Evolutionary conservation across 1,140 invertebrate species (phyloP).

Genomic region (Platyscapa corneri): DNA sequence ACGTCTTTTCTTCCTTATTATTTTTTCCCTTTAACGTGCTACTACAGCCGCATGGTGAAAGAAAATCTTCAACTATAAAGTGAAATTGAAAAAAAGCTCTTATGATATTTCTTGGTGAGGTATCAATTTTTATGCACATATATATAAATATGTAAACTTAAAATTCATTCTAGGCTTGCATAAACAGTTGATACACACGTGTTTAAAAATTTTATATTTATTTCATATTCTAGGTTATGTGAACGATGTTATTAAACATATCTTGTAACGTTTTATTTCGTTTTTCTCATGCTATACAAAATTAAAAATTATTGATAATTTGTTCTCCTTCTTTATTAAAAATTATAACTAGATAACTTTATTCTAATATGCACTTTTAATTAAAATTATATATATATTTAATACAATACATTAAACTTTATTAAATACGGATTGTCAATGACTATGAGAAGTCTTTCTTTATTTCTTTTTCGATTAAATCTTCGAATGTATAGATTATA

Average conservation of each 20-base stretch:
- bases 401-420: no score
- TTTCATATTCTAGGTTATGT: not conserved
- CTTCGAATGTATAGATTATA: no score
- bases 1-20: conserved; percentile 27
- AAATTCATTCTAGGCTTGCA: not conserved
- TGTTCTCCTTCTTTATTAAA: no score
- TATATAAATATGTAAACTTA: not conserved
- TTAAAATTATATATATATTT: no score
- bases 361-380: no score
- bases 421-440: no score
- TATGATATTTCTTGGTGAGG: conserved; percentile 2
- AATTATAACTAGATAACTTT: no score
- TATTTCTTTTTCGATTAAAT: no score
- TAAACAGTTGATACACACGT: not conserved
- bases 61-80: conserved; percentile 34
- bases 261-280: conserved; percentile 22
- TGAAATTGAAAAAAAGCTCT: conserved; percentile 46
- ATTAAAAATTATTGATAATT: no score
- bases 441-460: no score
- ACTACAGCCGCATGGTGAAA: not conserved
- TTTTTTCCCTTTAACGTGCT: conserved; percentile 11
- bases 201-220: conserved; percentile 29
- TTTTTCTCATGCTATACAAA: not conserved
- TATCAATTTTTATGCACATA: conserved; percentile 30
- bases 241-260: conserved; percentile 20